A percentile compares a stretch with the other conserved stretches of the same genome.
These are phyloP conservation scores for Elysia crispata DNA, from an alignment of 2,888 invertebrate genomes.

Conservation along the genomic window DNA sequence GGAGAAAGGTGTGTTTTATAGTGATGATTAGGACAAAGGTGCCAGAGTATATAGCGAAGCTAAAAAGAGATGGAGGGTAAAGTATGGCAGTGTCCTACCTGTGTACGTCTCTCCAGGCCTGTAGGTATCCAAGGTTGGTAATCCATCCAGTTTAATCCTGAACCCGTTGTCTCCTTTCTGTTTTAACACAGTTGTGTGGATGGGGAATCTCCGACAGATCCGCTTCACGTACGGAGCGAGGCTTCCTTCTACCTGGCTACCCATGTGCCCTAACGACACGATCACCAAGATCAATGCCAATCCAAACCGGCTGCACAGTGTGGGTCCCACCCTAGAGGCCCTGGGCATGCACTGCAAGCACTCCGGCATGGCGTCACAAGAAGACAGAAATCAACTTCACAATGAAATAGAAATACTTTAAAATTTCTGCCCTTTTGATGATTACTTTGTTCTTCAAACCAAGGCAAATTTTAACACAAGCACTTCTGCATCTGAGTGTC, in stretches of 20 bases:
- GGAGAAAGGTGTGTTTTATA: neutral
- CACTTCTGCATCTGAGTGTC: too few species aligned
- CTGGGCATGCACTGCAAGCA: too few species aligned
- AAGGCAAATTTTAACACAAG: too few species aligned
- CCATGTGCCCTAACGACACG: constrained; percentile 24
- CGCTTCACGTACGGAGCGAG: constrained; percentile 50
- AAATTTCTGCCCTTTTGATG: neutral
- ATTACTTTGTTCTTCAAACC: too few species aligned
- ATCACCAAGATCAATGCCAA: neutral
- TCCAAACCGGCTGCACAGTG: too few species aligned
- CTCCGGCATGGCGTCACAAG: neutral
- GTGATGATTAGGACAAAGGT: too few species aligned
- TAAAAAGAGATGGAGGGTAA: too few species aligned
- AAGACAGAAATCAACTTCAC: neutral
- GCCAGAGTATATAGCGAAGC: too few species aligned
- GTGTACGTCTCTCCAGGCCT: constrained; percentile 50
- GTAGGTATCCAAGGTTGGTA: constrained; percentile 45
- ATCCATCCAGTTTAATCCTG: constrained; percentile 49
- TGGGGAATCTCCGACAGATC: constrained; percentile 52
- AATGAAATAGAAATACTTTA: constrained; percentile 29
- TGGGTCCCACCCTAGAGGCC: too few species aligned
- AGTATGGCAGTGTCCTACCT: constrained; percentile 37
- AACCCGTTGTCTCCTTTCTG: constrained; percentile 51
- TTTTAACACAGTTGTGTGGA: constrained; percentile 50
- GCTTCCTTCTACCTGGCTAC: constrained; percentile 17